Evolutionary conservation across 1,140 invertebrate genomes (phyloP).

Genomic region (Sitodiplosis mosellana): DNA sequence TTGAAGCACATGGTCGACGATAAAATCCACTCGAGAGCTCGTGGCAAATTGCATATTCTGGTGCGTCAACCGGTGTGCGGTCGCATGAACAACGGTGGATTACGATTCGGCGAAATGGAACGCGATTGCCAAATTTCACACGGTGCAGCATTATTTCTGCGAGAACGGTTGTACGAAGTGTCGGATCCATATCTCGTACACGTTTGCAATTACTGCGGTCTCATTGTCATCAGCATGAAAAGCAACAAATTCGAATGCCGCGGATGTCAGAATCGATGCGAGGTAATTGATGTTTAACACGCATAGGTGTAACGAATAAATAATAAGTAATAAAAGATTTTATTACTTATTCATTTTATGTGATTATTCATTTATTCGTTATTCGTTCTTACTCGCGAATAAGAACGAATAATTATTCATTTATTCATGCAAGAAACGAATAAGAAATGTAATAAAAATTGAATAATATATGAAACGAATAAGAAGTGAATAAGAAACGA

Average conservation of each 20-base stretch:
- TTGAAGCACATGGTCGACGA: constrained; percentile 99
- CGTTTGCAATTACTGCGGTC: constrained; percentile 92
- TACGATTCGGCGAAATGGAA: constrained; percentile 99
- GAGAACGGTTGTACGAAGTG: constrained; percentile 92
- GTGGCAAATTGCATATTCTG: constrained; percentile 93
- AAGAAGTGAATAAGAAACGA: no score
- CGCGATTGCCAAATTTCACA: constrained; percentile 99
- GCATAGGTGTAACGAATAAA: no score
- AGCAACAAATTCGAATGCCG: constrained; percentile 98
- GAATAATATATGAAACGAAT: no score
- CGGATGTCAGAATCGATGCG: constrained; percentile 94
- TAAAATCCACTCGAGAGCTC: constrained; percentile 93
- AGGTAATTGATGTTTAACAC: no score
- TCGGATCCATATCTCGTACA: constrained; percentile 96
- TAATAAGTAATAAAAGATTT: no score
- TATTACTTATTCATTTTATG: no score
- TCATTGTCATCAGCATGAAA: constrained; percentile 90
- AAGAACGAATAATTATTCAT: no score
- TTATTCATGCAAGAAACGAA: no score
- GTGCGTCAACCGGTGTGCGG: constrained; percentile 98
- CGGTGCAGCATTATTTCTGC: constrained; percentile 90
- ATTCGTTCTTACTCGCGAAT: no score
- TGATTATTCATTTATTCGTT: no score
- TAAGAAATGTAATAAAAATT: no score
- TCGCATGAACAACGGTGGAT: constrained; percentile 88